Evolutionary conservation across 2,113 vertebrate species (phyloP), one percentile per base, ranked within the genome.

Genomic region (Gadus chalcogrammus): DNA sequence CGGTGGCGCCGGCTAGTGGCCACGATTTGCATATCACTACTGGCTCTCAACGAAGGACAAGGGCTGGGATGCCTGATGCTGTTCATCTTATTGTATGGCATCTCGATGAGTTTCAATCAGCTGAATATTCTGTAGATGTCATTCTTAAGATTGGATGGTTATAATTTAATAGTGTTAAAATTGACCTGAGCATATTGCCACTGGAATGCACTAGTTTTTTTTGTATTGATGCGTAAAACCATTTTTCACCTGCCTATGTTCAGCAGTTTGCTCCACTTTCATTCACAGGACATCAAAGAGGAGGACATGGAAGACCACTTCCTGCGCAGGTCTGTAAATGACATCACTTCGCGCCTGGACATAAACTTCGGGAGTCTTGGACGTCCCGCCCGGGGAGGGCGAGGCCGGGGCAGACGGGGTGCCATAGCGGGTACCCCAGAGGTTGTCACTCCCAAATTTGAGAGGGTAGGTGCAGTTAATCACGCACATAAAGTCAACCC

Each of bases 361-460:
- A 98, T 99, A 80, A 96, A 99, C 79, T 99, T 99, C 65, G 97
- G 95, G 28, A 96, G 77, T 82, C 93, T 98, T 61, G 75, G 92
- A 52, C 92, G 93, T 1, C 93, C 94, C 2, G 84, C 91, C 31
- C 89, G 91, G 31, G 94, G 95, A 16, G 91, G 89, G n/a, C 70
- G 85, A 64, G 87, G 92, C 79, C 92, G 95, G 87, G 94, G 94
- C 72, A 87, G 89, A 8, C 89, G 92, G 64, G 92, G 93, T n/a
- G 91, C 91, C 71, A 79, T 82, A 18, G 90, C 88, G 15, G 73
- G 75, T 80, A 76, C 63, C 60, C 85, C 89, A 59, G 87, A 83
- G 82, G 67, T 72, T 84, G 15, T 83, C 72, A 82, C 76, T 69
- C 67, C 74, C 75, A 77, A 77, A 0, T 24, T 58, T 72, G 74